These are phyloP conservation scores for Sander lucioperca DNA, from an alignment of 2,113 vertebrate genomes.

Conservation along the genomic window DNA sequence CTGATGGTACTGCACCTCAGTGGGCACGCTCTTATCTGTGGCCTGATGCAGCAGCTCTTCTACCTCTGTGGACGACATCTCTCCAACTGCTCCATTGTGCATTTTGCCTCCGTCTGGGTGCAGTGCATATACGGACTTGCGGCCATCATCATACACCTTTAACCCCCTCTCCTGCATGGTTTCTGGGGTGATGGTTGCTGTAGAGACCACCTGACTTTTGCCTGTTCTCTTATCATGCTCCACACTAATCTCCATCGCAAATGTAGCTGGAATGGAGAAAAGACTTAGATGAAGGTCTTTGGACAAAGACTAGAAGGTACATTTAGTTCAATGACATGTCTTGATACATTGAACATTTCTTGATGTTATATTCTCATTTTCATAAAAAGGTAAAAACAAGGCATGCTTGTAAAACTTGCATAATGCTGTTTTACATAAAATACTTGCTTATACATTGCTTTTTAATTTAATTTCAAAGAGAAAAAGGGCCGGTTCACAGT, in stretches of 20 bases:
- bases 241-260: slow-evolving; percentile 96
- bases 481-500: too few species aligned
- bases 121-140: slow-evolving; percentile 91
- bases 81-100: slow-evolving; percentile 75
- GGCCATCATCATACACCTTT: slow-evolving; percentile 94
- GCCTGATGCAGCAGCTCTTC: slow-evolving; percentile 93
- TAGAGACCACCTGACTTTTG: slow-evolving; percentile 91
- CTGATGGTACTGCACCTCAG: slow-evolving; percentile 90
- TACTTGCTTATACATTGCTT: not conserved
- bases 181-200: slow-evolving; percentile 88
- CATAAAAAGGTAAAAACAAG: not conserved
- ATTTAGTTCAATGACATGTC: not conserved
- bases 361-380: not conserved
- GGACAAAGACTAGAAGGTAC: not conserved
- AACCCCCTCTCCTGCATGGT: slow-evolving; percentile 86
- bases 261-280: slow-evolving; percentile 86
- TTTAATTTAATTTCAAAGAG: not conserved
- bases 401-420: not conserved
- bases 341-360: not conserved
- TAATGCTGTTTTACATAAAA: too few species aligned
- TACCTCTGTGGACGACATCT: slow-evolving; percentile 88
- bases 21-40: slow-evolving; percentile 85
- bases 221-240: slow-evolving; percentile 93
- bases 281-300: slow-evolving; percentile 6
- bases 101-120: slow-evolving; percentile 66